phyloP scores from a whole-genome alignment of 2,888 invertebrate species.

The Drosophila recens region DNA sequence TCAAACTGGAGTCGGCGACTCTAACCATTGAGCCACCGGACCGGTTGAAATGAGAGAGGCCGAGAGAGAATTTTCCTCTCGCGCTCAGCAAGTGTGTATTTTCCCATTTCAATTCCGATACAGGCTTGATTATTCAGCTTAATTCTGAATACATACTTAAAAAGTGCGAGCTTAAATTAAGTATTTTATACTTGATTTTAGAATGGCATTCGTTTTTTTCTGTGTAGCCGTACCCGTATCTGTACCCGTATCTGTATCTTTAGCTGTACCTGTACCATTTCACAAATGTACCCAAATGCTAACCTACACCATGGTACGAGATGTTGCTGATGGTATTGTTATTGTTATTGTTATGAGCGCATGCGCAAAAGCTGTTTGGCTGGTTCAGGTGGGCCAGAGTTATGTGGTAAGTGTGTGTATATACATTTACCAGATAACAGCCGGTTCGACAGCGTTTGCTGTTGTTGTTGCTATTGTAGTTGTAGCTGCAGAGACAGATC shows the following conservation, averaged over 20 bases:
- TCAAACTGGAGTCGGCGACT: no score
- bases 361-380: constrained; percentile 56
- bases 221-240: not conserved
- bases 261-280: not conserved
- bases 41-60: no score
- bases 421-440: not conserved
- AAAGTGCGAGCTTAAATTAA: no score
- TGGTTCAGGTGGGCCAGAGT: constrained; percentile 54
- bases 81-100: no score
- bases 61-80: no score
- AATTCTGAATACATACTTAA: no score
- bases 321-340: not conserved
- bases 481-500: constrained; percentile 1
- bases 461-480: not conserved
- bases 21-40: no score
- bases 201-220: no score
- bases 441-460: constrained; percentile 8
- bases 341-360: constrained; percentile 14
- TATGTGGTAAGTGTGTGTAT: constrained; percentile 9
- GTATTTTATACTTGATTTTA: no score
- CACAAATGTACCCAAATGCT: constrained; percentile 1
- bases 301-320: constrained; percentile 7
- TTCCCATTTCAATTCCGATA: no score
- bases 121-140: no score
- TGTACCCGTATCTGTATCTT: no score